phyloP scores from a whole-genome alignment of 2,888 invertebrate genomes.

The Hipparchia sbordonii region DNA sequence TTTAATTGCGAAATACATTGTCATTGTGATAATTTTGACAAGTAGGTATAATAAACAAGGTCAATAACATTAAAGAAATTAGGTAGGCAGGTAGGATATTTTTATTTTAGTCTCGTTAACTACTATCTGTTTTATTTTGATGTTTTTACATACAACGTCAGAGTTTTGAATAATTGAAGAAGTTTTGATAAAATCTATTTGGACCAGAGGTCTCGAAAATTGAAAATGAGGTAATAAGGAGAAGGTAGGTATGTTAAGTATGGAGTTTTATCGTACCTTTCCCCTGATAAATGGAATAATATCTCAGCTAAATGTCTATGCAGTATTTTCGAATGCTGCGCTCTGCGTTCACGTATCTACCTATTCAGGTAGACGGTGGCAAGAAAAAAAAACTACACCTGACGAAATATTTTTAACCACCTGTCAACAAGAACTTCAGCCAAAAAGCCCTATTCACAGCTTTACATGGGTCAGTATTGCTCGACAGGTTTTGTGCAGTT shows the following conservation, averaged over 20 bases:
- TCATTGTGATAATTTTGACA: conserved; percentile 16
- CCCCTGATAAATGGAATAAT: neutral
- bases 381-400: conserved; percentile 27
- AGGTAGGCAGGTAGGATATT: neutral
- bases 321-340: neutral
- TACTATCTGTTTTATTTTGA: neutral
- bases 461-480: conserved; percentile 27
- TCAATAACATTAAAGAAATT: neutral
- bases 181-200: too few species aligned
- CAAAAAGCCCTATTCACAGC: conserved; percentile 26
- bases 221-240: too few species aligned
- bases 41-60: conserved; percentile 15
- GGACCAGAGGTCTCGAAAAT: too few species aligned
- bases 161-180: too few species aligned
- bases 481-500: conserved; percentile 33
- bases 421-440: conserved; percentile 21
- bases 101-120: neutral
- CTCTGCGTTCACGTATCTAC: conserved; percentile 1
- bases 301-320: too few species aligned
- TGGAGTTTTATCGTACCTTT: neutral
- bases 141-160: neutral
- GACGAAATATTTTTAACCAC: conserved; percentile 31
- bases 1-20: conserved; percentile 20
- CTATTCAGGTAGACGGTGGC: conserved; percentile 13
- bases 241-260: too few species aligned